These are phyloP conservation scores for Hipparchia sbordonii DNA, from an alignment of 2,888 invertebrate genomes.

Conservation along the genomic window DNA sequence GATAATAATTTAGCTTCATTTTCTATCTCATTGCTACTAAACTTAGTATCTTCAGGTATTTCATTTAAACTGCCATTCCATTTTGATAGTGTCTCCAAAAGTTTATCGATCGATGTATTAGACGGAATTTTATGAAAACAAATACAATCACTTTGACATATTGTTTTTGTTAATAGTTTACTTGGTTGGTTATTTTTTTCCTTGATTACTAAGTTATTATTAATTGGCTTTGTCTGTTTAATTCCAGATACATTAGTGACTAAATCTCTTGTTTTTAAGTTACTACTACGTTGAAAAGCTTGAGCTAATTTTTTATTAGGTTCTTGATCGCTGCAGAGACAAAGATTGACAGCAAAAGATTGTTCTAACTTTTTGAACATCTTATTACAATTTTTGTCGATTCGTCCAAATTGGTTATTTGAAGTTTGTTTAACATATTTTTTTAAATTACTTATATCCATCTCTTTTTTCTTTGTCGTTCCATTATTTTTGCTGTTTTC, in stretches of 20 bases:
- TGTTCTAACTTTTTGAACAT: constrained; percentile 45
- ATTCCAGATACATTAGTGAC: constrained; percentile 43
- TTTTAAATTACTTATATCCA: constrained; percentile 12
- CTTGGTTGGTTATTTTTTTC: constrained; percentile 39
- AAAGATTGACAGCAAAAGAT: constrained; percentile 66
- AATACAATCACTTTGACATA: constrained; percentile 53
- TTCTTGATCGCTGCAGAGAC: constrained; percentile 58
- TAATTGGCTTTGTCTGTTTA: constrained; percentile 54
- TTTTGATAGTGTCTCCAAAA: constrained; percentile 56
- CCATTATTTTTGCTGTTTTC: neutral
- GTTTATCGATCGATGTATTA: constrained; percentile 64
- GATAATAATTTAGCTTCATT: constrained; percentile 1
- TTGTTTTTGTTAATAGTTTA: constrained; percentile 33
- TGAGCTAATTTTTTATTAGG: constrained; percentile 41
- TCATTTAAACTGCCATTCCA: constrained; percentile 38
- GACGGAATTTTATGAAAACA: constrained; percentile 72
- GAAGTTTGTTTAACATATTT: constrained; percentile 23
- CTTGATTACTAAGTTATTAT: constrained; percentile 37
- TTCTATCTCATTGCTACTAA: neutral
- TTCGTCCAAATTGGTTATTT: constrained; percentile 25
- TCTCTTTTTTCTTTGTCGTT: neutral
- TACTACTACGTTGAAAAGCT: constrained; percentile 24
- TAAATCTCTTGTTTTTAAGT: constrained; percentile 35
- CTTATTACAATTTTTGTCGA: constrained; percentile 37
- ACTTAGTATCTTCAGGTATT: constrained; percentile 15